These are phyloP conservation scores for Villa cingulata DNA, from an alignment of 2,888 invertebrate species.

Conservation along the genomic window DNA sequence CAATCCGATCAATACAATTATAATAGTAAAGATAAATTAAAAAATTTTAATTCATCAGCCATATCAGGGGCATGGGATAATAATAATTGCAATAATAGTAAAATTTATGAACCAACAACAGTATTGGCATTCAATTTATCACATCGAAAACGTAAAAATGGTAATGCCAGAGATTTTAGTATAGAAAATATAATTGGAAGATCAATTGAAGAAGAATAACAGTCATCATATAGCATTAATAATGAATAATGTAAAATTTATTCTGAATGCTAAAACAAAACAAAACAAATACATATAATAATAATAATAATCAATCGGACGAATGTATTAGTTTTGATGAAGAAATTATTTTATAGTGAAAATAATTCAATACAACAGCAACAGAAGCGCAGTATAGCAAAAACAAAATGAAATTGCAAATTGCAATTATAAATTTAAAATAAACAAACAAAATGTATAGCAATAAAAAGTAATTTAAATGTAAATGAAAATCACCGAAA, in stretches of 20 bases:
- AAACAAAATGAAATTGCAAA: no score
- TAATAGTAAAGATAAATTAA: neutral
- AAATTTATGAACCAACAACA: slow-evolving; percentile 18
- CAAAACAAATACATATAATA: no score
- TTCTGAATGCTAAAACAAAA: no score
- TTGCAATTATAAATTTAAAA: neutral
- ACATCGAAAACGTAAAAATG: slow-evolving; percentile 25
- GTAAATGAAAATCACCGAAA: no score
- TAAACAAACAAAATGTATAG: no score
- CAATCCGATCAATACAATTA: neutral
- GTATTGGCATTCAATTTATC: slow-evolving; percentile 24
- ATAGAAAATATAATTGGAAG: slow-evolving; percentile 35
- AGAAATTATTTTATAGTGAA: no score
- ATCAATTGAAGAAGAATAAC: slow-evolving; percentile 21
- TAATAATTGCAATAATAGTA: neutral
- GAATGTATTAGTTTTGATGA: no score
- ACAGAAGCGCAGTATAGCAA: neutral
- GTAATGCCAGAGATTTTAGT: slow-evolving; percentile 33
- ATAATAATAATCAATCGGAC: no score
- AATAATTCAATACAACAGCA: neutral
- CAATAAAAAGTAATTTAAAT: no score
- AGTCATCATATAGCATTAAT: no score
- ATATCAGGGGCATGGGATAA: neutral
- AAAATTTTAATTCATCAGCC: neutral
- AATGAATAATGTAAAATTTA: no score